Conservation (phyloP, 2,888 invertebrate species). For the Cacoxenus indagator region DNA sequence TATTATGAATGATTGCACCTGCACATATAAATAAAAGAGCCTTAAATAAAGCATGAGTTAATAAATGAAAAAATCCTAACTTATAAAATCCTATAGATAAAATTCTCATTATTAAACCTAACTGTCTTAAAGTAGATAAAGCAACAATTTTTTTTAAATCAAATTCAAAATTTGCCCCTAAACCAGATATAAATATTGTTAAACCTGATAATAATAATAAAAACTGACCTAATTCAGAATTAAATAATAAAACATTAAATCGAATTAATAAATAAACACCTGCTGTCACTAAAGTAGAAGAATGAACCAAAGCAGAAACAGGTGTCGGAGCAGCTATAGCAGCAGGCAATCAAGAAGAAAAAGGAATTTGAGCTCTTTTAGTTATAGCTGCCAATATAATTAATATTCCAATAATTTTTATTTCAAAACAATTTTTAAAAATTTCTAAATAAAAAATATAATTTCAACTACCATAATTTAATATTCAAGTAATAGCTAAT, state of each 20-base stretch:
- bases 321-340: slow-evolving; percentile 85
- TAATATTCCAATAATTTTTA: slow-evolving; percentile 71
- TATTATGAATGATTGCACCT: slow-evolving; percentile 78
- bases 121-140: slow-evolving; percentile 81
- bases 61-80: slow-evolving; percentile 80
- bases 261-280: slow-evolving; percentile 83
- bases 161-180: slow-evolving; percentile 76
- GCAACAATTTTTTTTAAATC: slow-evolving; percentile 86
- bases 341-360: slow-evolving; percentile 82
- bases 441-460: slow-evolving; percentile 73
- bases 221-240: slow-evolving; percentile 70
- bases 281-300: slow-evolving; percentile 84
- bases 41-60: slow-evolving; percentile 83
- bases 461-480: slow-evolving; percentile 74
- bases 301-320: slow-evolving; percentile 82
- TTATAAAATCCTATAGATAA: slow-evolving; percentile 73
- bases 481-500: slow-evolving; percentile 74
- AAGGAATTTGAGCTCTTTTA: slow-evolving; percentile 86
- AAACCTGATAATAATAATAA: slow-evolving; percentile 74
- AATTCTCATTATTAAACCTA: slow-evolving; percentile 80
- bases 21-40: slow-evolving; percentile 82
- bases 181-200: slow-evolving; percentile 76
- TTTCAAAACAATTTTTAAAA: slow-evolving; percentile 71
- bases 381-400: slow-evolving; percentile 76
- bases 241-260: slow-evolving; percentile 73